These are phyloP conservation scores for Carapus acus DNA, from an alignment of 2,797 vertebrate species.

Conservation along the genomic window DNA sequence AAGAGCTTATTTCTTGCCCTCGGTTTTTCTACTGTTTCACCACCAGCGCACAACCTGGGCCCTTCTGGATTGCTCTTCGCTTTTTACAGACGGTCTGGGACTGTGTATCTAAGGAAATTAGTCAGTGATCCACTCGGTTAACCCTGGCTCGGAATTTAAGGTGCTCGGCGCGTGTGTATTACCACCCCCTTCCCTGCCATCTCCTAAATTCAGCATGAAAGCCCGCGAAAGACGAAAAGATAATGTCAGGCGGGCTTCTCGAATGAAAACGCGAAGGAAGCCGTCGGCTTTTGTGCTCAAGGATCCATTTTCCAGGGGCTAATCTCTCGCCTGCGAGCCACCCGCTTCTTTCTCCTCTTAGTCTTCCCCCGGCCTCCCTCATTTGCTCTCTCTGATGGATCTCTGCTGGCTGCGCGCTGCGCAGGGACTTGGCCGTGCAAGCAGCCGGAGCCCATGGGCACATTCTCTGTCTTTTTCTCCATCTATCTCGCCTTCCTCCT, in stretches of 20 bases:
- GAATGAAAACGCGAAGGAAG: constrained; percentile 36
- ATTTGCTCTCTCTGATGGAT: constrained; percentile 55
- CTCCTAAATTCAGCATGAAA: constrained; percentile 32
- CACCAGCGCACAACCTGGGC: neutral
- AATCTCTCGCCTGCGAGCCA: constrained; percentile 65
- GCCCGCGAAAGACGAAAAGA: constrained; percentile 54
- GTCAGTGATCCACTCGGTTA: constrained; percentile 33
- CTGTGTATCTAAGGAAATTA: constrained; percentile 48
- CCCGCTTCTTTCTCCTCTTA: constrained; percentile 44
- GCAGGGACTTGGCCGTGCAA: constrained; percentile 54
- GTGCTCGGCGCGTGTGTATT: neutral
- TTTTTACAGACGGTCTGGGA: constrained; percentile 7
- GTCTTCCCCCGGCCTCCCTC: constrained; percentile 40
- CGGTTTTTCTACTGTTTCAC: neutral
- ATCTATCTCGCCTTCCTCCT: neutral
- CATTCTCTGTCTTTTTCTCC: constrained; percentile 34
- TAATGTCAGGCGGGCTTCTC: constrained; percentile 40
- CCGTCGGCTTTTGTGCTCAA: constrained; percentile 60
- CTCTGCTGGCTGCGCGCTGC: constrained; percentile 56
- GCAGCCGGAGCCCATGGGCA: constrained; percentile 55
- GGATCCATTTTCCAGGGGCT: constrained; percentile 69
- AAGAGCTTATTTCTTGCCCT: neutral
- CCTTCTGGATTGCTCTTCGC: neutral
- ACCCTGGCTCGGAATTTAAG: constrained; percentile 29
- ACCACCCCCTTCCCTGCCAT: neutral